Percentiles rank a stretch among this genome's conserved stretches.
Conservation (phyloP, 2,113 vertebrate species). For the Galemys pyrenaicus region DNA sequence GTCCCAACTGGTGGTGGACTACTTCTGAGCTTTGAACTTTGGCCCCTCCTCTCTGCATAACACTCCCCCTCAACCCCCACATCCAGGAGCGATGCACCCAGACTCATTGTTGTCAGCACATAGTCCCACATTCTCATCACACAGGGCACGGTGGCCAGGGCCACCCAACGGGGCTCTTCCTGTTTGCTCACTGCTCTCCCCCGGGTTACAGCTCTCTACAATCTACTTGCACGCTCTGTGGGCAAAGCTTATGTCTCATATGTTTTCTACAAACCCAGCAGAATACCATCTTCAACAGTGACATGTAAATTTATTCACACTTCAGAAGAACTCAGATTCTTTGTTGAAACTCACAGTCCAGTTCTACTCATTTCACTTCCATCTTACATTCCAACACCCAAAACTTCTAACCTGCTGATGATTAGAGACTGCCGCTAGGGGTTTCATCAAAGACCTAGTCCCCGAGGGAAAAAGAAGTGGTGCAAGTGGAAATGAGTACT, state of each 20-base stretch:
- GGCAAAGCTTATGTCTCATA: neutral
- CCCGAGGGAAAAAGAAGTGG: neutral
- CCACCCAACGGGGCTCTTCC: neutral
- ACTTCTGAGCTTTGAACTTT: neutral
- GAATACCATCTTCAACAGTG: neutral
- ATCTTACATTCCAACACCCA: neutral
- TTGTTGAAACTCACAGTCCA: neutral
- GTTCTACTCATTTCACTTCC: neutral
- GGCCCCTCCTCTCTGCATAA: too few species aligned
- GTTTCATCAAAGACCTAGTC: constrained; percentile 10
- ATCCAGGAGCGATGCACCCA: neutral
- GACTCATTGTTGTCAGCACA: neutral
- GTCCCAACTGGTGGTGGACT: neutral
- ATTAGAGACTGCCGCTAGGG: neutral
- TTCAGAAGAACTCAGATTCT: neutral
- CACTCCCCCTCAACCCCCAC: too few species aligned
- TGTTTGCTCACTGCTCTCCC: neutral
- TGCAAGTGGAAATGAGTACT: constrained; percentile 8
- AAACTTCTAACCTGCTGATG: neutral
- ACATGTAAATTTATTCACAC: neutral
- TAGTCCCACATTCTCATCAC: neutral
- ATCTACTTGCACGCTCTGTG: neutral
- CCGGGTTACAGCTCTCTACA: neutral
- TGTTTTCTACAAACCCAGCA: neutral
- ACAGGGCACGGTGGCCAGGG: neutral